These are phyloP conservation scores for Malacosoma neustria DNA, from an alignment of 2,888 invertebrate species.

Conservation along the genomic window DNA sequence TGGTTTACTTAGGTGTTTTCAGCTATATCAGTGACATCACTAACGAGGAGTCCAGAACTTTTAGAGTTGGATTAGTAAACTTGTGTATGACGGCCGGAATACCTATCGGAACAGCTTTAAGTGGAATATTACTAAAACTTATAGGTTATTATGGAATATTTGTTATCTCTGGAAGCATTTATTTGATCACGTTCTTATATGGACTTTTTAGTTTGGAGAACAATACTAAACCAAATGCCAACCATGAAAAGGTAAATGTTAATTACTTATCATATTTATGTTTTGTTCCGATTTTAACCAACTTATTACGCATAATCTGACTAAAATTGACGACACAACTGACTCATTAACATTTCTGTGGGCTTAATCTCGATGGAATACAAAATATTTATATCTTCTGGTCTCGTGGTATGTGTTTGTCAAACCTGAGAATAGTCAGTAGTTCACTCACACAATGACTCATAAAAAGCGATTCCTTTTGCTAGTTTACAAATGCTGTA, in stretches of 20 bases:
- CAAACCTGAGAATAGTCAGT: no score
- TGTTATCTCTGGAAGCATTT: slow-evolving; percentile 35
- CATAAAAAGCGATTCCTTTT: no score
- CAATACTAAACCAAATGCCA: slow-evolving; percentile 37
- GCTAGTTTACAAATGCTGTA: no score
- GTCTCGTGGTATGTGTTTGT: no score
- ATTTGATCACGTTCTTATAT: slow-evolving; percentile 55
- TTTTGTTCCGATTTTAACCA: background rate
- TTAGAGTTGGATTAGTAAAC: slow-evolving; percentile 76
- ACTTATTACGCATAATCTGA: background rate
- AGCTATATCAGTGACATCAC: slow-evolving; percentile 78
- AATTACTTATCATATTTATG: slow-evolving; percentile 1
- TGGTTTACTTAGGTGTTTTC: slow-evolving; percentile 73
- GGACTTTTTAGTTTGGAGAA: slow-evolving; percentile 40
- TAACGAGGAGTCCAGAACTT: slow-evolving; percentile 67
- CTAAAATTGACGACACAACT: background rate
- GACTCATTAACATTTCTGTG: no score
- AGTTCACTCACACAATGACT: no score
- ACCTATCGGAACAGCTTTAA: slow-evolving; percentile 71
- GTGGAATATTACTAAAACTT: slow-evolving; percentile 60
- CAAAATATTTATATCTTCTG: no score
- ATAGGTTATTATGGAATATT: slow-evolving; percentile 63
- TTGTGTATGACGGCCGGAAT: slow-evolving; percentile 74
- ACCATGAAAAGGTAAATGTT: slow-evolving; percentile 32
- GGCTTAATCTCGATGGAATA: no score